These are phyloP conservation scores for Lasioglossum zephyrum DNA, from an alignment of 2,888 invertebrate species.

Conservation along the genomic window DNA sequence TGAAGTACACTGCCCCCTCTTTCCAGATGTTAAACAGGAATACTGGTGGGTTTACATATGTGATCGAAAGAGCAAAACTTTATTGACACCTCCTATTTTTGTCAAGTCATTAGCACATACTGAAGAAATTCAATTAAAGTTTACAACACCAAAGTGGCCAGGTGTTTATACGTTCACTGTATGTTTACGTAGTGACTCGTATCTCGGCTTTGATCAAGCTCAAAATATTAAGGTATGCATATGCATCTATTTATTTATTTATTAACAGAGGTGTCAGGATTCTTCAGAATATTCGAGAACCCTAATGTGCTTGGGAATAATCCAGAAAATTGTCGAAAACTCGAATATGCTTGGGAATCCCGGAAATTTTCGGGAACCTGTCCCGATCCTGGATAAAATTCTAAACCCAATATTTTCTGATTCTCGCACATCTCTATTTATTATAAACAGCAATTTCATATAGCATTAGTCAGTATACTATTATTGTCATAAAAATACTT, in stretches of 20 bases:
- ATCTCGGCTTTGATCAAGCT: constrained; percentile 97
- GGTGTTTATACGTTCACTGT: constrained; percentile 97
- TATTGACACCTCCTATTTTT: constrained; percentile 96
- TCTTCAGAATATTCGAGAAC: background rate
- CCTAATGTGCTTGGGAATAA: background rate
- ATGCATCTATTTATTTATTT: background rate
- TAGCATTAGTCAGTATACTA: background rate
- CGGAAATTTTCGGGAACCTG: background rate
- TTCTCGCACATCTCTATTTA: background rate
- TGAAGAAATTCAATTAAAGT: constrained; percentile 95
- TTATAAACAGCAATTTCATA: background rate
- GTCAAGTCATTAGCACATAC: constrained; percentile 95
- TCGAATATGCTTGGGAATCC: background rate
- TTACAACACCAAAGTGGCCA: constrained; percentile 97
- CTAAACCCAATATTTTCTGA: background rate
- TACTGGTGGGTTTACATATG: constrained; percentile 99
- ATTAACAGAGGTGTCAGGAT: background rate
- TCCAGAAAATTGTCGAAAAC: background rate
- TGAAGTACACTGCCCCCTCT: constrained; percentile 98
- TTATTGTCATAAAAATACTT: constrained; percentile 16
- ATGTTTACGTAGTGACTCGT: constrained; percentile 96
- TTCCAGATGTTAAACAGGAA: constrained; percentile 97
- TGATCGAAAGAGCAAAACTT: constrained; percentile 95
- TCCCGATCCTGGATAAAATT: background rate
- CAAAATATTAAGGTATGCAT: constrained; percentile 93